These are phyloP conservation scores for Drosophila eugracilis DNA, from an alignment of 1,140 invertebrate species.

Conservation along the genomic window DNA sequence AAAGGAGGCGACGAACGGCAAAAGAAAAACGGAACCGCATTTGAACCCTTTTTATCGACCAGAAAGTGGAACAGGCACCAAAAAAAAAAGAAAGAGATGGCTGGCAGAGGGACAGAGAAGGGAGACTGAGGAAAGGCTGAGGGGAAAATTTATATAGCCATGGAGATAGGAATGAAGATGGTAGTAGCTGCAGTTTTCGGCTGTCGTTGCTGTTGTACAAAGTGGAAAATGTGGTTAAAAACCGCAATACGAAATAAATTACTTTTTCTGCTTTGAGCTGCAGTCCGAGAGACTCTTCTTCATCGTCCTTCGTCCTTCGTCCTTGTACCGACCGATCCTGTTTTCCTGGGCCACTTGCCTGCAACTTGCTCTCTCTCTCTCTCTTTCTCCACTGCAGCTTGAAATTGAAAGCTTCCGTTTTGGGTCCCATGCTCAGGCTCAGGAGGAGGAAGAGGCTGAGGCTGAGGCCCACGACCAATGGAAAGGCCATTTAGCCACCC, in stretches of 20 bases:
- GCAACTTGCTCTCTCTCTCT: conserved; percentile 20
- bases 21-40: conserved; percentile 76
- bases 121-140: conserved; percentile 4
- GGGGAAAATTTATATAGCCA: conserved; percentile 60
- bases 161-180: conserved; percentile 60
- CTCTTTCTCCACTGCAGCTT: conserved; percentile 68
- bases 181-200: conserved; percentile 63
- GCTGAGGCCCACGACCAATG: conserved; percentile 39
- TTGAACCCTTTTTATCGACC: conserved; percentile 81
- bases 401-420: conserved; percentile 81
- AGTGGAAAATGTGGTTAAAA: conserved; percentile 84
- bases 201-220: conserved; percentile 81
- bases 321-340: neutral
- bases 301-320: conserved; percentile 14
- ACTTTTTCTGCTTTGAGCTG: conserved; percentile 81
- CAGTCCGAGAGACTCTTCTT: conserved; percentile 43
- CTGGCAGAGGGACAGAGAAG: neutral
- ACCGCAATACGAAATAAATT: conserved; percentile 84
- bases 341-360: conserved; percentile 40
- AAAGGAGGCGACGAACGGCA: conserved; percentile 55
- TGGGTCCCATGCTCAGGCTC: no score
- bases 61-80: conserved; percentile 57
- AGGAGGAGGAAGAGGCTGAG: no score
- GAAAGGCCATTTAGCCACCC: conserved; percentile 66
- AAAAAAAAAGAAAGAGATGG: conserved; percentile 34